Base-by-base conservation (phyloP, 2,888 invertebrate genomes). In the Cantharis rufa region DNA sequence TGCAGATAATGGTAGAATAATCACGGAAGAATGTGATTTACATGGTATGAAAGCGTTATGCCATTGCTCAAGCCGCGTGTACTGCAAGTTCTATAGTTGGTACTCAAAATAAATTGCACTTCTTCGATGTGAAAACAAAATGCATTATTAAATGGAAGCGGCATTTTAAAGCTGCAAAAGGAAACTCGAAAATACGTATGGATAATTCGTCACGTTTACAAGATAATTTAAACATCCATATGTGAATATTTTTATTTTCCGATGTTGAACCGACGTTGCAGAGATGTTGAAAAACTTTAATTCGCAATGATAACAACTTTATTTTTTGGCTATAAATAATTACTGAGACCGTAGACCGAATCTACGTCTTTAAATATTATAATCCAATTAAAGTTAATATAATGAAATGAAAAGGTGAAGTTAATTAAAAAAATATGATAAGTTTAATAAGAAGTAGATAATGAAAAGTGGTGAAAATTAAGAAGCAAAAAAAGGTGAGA, bases 11-110 rank as follows among this genome's bases (percentile, higher is more conserved):
- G 71, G 32, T 72, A 16, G 69, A 72, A 72, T 76, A 68, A 71
- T 76, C 70, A 76, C 66, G 72, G 70, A 66, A 73, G 70, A 61
- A 27, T 66, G 72, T 76, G 76, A 76, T 76, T 76, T 76, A 73
- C 76, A 76, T 76, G 72, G 73, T 73, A 69, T 68, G 73, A 70
- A 72, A 73, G 73, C 76, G 76, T 73, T 76, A 69, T 72, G 21
- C 62, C 70, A 64, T 70, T 75, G 64, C 75, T 66, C 48, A 75
- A 66, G 75, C 68, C 71, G 75, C 21, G 69, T 62, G 69, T 73
- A 69, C 73, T 28, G 66, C 62, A 62, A 66, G n/a, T 18, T 48
- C 48, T 66, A 66, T 66, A 66, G 64, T 21, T 64, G 27, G 69
- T 69, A 75, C 69, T 71, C 70, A 48, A 27, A 71, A 68, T 66